These are phyloP conservation scores for Aphelenchoides besseyi DNA, from an alignment of 1,140 invertebrate genomes.

Conservation along the genomic window DNA sequence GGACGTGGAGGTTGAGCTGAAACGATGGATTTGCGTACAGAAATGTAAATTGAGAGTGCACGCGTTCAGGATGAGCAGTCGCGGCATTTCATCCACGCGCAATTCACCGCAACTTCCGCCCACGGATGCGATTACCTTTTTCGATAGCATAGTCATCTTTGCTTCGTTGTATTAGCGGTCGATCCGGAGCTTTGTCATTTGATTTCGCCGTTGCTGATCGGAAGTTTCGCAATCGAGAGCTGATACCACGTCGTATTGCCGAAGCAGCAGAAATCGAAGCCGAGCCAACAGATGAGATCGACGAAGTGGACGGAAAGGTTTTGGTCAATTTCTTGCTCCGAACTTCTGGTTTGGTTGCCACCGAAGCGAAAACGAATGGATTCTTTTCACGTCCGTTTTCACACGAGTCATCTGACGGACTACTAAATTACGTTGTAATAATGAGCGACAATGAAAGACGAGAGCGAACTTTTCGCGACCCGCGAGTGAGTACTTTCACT, in stretches of 20 bases:
- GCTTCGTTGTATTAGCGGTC: not conserved
- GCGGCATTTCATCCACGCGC: conserved; percentile 7
- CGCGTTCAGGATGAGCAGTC: conserved; percentile 4
- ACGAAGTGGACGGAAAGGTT: conserved; percentile 1
- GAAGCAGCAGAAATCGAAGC: too few species aligned
- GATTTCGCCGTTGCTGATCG: not conserved
- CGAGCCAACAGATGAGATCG: conserved; percentile 4
- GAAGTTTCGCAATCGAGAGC: conserved; percentile 12
- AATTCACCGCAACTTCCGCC: conserved; percentile 18
- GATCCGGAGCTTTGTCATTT: not conserved
- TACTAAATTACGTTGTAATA: too few species aligned
- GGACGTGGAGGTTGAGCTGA: conserved; percentile 35
- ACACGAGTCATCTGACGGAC: too few species aligned
- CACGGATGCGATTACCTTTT: conserved; percentile 4
- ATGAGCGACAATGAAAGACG: too few species aligned
- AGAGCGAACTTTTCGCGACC: too few species aligned
- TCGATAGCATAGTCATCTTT: not conserved
- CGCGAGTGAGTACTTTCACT: too few species aligned
- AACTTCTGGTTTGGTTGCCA: not conserved
- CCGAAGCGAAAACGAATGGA: too few species aligned
- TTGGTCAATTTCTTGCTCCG: not conserved
- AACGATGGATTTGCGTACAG: conserved; percentile 8
- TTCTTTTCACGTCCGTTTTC: too few species aligned
- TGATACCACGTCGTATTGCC: conserved; percentile 4
- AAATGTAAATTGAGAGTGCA: not conserved